phyloP scores from a whole-genome alignment of 2,888 invertebrate species.

The Acanthosepion lycidas region DNA sequence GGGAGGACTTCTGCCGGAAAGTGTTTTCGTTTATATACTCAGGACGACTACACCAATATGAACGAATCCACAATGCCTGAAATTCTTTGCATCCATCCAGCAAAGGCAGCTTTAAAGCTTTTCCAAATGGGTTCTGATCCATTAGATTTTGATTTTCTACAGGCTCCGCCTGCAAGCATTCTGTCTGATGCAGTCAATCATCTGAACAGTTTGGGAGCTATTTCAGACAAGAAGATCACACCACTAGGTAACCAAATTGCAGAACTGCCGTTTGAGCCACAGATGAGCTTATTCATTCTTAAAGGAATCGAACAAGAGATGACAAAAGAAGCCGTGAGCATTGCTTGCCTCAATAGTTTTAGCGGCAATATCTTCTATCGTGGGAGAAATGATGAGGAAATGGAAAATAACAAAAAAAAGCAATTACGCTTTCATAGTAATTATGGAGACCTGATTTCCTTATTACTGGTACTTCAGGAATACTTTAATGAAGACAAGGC shows the following conservation, averaged over 20 bases:
- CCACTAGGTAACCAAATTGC: conserved; percentile 69
- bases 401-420: conserved; percentile 60
- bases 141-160: conserved; percentile 71
- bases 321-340: conserved; percentile 64
- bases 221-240: conserved; percentile 62
- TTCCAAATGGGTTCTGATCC: conserved; percentile 68
- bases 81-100: conserved; percentile 69
- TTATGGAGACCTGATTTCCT: conserved; percentile 68
- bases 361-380: conserved; percentile 69
- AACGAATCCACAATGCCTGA: conserved; percentile 68
- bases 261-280: conserved; percentile 69
- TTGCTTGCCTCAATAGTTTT: conserved; percentile 67
- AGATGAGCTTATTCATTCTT: conserved; percentile 63
- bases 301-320: conserved; percentile 59
- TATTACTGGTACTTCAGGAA: conserved; percentile 63
- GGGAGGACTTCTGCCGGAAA: conserved; percentile 73
- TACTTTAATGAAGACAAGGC: conserved; percentile 63
- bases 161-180: conserved; percentile 64
- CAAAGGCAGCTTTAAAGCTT: conserved; percentile 69
- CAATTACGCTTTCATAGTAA: conserved; percentile 66
- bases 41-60: conserved; percentile 69
- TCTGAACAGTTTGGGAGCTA: conserved; percentile 66
- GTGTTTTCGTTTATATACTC: conserved; percentile 73
- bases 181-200: conserved; percentile 62
- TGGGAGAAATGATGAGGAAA: conserved; percentile 62